These are phyloP conservation scores for Operophtera brumata DNA, from an alignment of 2,888 invertebrate species.

Conservation along the genomic window DNA sequence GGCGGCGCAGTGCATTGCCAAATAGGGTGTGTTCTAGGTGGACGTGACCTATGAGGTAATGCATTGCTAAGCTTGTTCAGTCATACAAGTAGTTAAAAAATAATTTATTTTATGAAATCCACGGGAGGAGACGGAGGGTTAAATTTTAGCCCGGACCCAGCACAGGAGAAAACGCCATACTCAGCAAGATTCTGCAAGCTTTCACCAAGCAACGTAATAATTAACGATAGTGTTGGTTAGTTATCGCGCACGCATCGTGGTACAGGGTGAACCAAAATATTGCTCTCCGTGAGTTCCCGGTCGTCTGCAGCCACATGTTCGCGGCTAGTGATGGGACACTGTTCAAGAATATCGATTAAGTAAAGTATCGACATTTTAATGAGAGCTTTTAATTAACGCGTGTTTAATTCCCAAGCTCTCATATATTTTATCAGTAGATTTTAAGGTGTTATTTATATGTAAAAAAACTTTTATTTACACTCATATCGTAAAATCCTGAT, in stretches of 20 bases:
- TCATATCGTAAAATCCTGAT: too few species aligned
- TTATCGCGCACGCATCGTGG: constrained; percentile 38
- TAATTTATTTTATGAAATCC: too few species aligned
- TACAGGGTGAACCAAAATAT: constrained; percentile 76
- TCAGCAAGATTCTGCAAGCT: constrained; percentile 8
- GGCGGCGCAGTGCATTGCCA: too few species aligned
- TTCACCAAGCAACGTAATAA: constrained; percentile 36
- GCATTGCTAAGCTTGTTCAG: too few species aligned
- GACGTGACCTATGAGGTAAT: too few species aligned
- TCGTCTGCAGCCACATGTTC: constrained; percentile 77
- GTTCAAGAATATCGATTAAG: constrained; percentile 25
- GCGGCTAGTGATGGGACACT: constrained; percentile 47
- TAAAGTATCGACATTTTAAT: constrained; percentile 22
- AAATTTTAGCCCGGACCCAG: too few species aligned
- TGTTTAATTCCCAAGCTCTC: background rate
- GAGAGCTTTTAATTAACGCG: background rate
- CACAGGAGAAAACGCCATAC: background rate
- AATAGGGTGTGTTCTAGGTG: too few species aligned
- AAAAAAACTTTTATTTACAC: too few species aligned
- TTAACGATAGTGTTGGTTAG: constrained; percentile 9
- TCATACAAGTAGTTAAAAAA: too few species aligned
- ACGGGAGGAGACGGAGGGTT: too few species aligned
- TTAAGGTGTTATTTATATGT: too few species aligned
- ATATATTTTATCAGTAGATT: too few species aligned
- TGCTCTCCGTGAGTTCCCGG: constrained; percentile 69